phyloP scores from a whole-genome alignment of 2,797 vertebrate genomes.

The Cyprinodon diabolis region DNA sequence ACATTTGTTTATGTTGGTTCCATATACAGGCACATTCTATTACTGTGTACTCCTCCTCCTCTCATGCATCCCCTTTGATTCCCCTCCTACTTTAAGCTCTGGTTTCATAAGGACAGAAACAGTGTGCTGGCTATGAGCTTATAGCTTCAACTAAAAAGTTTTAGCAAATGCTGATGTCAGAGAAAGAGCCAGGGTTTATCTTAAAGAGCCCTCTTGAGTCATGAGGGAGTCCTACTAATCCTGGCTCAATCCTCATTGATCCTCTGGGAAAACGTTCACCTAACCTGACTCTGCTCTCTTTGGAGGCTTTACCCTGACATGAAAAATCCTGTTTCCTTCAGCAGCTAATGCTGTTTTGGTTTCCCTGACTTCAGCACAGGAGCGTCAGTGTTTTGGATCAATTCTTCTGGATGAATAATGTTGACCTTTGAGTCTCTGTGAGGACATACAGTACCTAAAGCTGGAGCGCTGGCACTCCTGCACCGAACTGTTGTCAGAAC shows the following conservation, averaged over 20 bases:
- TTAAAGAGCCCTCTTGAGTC: conserved; percentile 41
- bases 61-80: conserved; percentile 24
- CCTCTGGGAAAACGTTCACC: conserved; percentile 26
- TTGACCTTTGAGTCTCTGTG: conserved; percentile 29
- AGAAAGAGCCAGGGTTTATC: conserved; percentile 39
- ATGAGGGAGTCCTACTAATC: conserved; percentile 50
- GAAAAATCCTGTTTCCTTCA: conserved; percentile 16
- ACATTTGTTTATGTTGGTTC: conserved; percentile 44
- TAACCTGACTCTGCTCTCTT: conserved; percentile 32
- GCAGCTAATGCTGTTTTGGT: conserved; percentile 9
- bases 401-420: conserved; percentile 11
- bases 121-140: conserved; percentile 15
- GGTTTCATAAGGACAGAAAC: conserved; percentile 18
- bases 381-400: neutral
- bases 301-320: conserved; percentile 16
- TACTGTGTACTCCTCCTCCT: conserved; percentile 31
- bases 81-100: conserved; percentile 36
- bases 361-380: conserved; percentile 14
- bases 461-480: conserved; percentile 95
- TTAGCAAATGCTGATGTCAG: conserved; percentile 39
- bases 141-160: conserved; percentile 22
- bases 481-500: conserved; percentile 88
- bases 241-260: conserved; percentile 30
- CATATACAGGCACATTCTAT: neutral
- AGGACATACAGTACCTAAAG: conserved; percentile 90